Conservation (phyloP, 1,140 invertebrate genomes). For the Ditylenchus dipsaci region DNA sequence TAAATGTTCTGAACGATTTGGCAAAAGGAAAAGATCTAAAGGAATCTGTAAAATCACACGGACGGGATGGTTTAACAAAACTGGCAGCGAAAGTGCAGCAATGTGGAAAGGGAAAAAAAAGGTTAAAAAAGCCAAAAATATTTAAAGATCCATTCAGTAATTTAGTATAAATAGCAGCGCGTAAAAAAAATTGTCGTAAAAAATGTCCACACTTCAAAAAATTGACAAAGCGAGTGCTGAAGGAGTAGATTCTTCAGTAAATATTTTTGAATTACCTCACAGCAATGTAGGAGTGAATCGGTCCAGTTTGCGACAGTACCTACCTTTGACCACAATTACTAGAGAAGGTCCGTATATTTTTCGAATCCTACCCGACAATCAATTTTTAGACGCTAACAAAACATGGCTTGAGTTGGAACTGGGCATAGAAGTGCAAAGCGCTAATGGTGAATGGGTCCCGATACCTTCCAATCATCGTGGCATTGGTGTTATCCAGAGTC, state of each 20-base stretch:
- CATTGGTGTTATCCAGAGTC: constrained; percentile 21
- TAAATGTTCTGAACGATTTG: not conserved
- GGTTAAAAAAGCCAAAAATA: not conserved
- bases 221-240: constrained; percentile 6
- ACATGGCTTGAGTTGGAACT: constrained; percentile 6
- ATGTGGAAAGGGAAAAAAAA: not conserved
- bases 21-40: not conserved
- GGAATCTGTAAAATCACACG: not conserved
- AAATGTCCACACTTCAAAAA: constrained; percentile 11
- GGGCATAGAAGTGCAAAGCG: not conserved
- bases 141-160: not conserved
- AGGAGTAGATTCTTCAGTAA: not conserved
- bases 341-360: constrained; percentile 11
- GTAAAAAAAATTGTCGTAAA: too few species aligned
- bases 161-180: constrained; percentile 4
- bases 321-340: constrained; percentile 3
- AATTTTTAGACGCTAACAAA: constrained; percentile 13
- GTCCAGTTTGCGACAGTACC: not conserved
- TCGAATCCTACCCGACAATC: constrained; percentile 14
- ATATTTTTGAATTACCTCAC: constrained; percentile 7
- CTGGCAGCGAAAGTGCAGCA: not conserved
- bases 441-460: constrained; percentile 3
- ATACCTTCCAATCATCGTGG: not conserved
- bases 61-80: not conserved
- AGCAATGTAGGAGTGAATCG: constrained; percentile 4